Conservation (phyloP, 1,140 invertebrate genomes). For the Drosophila arawakana region DNA sequence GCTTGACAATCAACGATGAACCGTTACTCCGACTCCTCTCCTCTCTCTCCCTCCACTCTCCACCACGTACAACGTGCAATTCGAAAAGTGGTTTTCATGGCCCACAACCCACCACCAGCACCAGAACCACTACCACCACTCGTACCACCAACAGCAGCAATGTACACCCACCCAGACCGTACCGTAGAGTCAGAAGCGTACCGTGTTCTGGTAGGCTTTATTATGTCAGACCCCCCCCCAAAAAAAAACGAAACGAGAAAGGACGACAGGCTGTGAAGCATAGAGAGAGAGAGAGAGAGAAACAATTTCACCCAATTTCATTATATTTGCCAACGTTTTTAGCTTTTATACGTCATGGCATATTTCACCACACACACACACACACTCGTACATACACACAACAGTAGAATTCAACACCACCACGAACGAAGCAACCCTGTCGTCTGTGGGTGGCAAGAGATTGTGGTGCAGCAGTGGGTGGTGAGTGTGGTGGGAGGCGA, state of each 20-base stretch:
- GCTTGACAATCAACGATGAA: constrained; percentile 59
- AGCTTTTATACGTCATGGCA: constrained; percentile 83
- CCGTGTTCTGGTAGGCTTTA: constrained; percentile 68
- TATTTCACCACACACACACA: constrained; percentile 79
- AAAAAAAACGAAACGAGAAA: background rate
- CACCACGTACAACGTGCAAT: constrained; percentile 72
- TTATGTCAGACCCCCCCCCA: constrained; percentile 59
- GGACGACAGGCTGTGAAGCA: constrained; percentile 2
- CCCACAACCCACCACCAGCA: constrained; percentile 55
- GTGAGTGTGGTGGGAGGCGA: no score
- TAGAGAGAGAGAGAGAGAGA: constrained; percentile 38
- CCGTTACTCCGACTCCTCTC: no score
- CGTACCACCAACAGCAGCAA: constrained; percentile 18
- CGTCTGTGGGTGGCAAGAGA: no score
- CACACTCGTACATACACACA: constrained; percentile 21
- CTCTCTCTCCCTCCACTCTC: constrained; percentile 34
- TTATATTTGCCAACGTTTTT: constrained; percentile 83
- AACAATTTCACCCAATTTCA: constrained; percentile 81
- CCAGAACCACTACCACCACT: constrained; percentile 19
- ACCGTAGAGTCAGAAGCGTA: constrained; percentile 14
- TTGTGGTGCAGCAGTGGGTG: no score
- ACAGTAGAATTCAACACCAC: constrained; percentile 32
- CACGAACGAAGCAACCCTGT: constrained; percentile 9
- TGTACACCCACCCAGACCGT: constrained; percentile 24
- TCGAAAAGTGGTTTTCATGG: constrained; percentile 80